Percentiles rank a stretch among this genome's conserved stretches.
Evolutionary conservation across 2,797 vertebrate genomes (phyloP).

Genomic region (Onychomys arenicola): DNA sequence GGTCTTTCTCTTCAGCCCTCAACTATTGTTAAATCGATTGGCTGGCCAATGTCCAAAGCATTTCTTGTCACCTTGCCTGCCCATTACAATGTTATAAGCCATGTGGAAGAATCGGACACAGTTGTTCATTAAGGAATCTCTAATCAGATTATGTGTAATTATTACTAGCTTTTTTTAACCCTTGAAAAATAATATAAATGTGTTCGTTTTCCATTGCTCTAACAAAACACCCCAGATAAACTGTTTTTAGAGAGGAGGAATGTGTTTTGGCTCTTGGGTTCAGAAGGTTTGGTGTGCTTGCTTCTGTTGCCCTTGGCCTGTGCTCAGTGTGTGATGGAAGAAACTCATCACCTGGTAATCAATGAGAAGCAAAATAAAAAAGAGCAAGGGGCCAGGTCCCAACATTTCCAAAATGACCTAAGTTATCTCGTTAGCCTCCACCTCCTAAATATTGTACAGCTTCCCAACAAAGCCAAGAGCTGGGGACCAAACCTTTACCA

Average conservation of each 20-base stretch:
- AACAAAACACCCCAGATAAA: neutral
- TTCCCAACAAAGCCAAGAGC: neutral
- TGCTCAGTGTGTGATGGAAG: too few relatives aligned
- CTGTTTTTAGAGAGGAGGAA: neutral
- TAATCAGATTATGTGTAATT: neutral
- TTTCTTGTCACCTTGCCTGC: neutral
- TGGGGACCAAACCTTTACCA: neutral
- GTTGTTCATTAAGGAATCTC: constrained; percentile 11
- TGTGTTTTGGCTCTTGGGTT: neutral
- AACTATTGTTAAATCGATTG: neutral
- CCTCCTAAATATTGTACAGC: neutral
- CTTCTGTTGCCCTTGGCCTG: neutral
- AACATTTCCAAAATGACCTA: neutral
- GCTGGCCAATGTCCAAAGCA: neutral
- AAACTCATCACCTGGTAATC: too few relatives aligned
- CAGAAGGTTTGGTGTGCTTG: neutral
- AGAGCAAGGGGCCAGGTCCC: neutral
- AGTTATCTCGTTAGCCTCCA: too few relatives aligned
- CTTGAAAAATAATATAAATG: neutral
- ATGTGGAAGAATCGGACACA: neutral
- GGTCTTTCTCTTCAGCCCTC: neutral
- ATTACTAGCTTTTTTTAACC: neutral
- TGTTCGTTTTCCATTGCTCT: neutral
- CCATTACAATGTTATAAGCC: neutral
- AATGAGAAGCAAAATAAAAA: neutral